Evolutionary conservation across 2,888 invertebrate species (phyloP).

Genomic region (Mesorhabditis belari): DNA sequence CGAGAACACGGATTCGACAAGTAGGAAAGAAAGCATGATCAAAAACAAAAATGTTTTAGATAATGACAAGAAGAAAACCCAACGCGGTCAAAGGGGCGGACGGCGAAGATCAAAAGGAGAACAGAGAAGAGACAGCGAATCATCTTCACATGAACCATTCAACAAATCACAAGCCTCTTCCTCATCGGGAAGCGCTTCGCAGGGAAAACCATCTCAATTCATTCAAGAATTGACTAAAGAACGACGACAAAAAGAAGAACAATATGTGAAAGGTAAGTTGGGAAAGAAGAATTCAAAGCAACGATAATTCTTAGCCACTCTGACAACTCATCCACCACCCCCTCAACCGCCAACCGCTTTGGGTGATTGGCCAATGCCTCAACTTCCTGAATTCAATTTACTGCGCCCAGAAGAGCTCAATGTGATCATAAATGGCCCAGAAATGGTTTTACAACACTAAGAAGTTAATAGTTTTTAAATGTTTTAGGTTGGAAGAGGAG

Average conservation of each 20-base stretch:
- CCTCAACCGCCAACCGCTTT: not conserved
- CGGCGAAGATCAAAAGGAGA: too few relatives aligned
- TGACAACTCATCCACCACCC: not conserved
- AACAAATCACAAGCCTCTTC: not conserved
- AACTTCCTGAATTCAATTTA: not conserved
- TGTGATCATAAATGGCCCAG: not conserved
- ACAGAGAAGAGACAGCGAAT: not conserved
- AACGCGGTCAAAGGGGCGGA: too few relatives aligned
- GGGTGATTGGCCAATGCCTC: not conserved
- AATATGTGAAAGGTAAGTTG: too few relatives aligned
- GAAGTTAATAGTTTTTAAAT: too few relatives aligned
- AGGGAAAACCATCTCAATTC: not conserved
- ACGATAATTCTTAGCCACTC: too few relatives aligned
- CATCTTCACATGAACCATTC: not conserved
- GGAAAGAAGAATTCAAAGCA: too few relatives aligned
- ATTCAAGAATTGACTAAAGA: not conserved
- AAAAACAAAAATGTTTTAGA: too few relatives aligned
- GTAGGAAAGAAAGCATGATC: too few relatives aligned
- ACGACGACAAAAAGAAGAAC: too few relatives aligned
- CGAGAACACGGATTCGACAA: too few relatives aligned
- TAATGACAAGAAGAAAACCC: not conserved
- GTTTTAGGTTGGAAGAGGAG: too few relatives aligned
- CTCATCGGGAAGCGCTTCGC: not conserved
- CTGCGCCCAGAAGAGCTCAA: not conserved
- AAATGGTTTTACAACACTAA: not conserved